Base-by-base conservation (phyloP, 2,888 invertebrate genomes). In the Lacanobia wlatinum region DNA sequence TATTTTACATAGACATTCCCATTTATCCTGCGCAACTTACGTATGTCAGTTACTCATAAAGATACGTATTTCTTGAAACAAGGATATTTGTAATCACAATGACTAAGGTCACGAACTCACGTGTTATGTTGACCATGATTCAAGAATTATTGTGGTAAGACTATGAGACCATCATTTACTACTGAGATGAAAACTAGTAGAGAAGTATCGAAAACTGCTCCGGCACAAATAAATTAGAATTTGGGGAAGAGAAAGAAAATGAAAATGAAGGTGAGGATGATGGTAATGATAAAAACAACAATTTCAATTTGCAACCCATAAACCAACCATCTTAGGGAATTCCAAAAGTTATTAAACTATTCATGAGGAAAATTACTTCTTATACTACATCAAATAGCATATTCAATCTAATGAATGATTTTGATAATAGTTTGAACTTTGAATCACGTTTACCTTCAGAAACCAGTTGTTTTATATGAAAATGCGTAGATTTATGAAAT, bases 11-110 rank as follows among this genome's bases (percentile, higher is more conserved):
- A 34, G 28, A 73, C 56, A 64, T 58, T 67, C 66, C 58, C 40
- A 23, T 38, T 58, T 70, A 68, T 59, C 58, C 83, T 28, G 40
- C n/a, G 38, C 16, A 6, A 43, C 63, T 38, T 67, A 58, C 66
- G 73, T 67, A 1, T 14, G 23, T 70, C 53, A 64, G 28, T 80
- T 80, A 79, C 63, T 83, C 83, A 83, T 67, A 67, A 69, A 53
- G 43, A 58, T 40, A 52, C 28, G 34, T 74, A 23, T 56, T 78
- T 73, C 80, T 70, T 5, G 73, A 18, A 64, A 73, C 50, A 60
- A 70, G 79, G 74, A 80, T 74, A 83, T 83, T 78, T 82, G 71
- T 79, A 52, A 70, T 67, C 40, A 43, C 50, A 50, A 68, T 80
- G 80, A 80, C 70, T 80, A 80, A 80, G 70, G 63, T 78, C 68